Base-by-base conservation (phyloP, 2,888 invertebrate genomes). In the Elmis aenea region DNA sequence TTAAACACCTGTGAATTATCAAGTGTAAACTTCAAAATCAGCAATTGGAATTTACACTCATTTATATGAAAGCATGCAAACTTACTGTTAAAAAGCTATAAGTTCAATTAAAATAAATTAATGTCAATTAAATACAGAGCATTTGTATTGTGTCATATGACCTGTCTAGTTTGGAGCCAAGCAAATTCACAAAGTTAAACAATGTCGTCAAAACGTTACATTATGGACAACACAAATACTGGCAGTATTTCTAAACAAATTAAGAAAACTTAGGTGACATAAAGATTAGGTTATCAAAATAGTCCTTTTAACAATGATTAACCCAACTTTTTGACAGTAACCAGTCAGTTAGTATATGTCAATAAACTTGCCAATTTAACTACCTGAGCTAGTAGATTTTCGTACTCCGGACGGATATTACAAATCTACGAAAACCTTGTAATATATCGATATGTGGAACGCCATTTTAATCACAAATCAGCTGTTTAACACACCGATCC, bases 401-500 rank as follows among this genome's bases (percentile, higher is more conserved):
- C 23, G 26, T 23, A 6, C 13, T 18, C 5, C 5, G 18, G 8
- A 5, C 5, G 18, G 8, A 6, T 18, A 18, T 8, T 6, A 8
- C 18, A 5, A 8, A 18, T 5, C 5, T 8, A 18, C 18, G 5
- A 8, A 18, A 5, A 8, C 8, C 8, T 8, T 5, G 26, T 28
- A 25, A 31, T 28, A 30, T 27, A 33, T 42, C 26, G 38, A 31
- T 44, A 18, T 33, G 30, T 39, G 36, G 53, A 53, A 57, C 61
- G 62, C 65, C 65, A 65, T 65, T 59, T 63, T 62, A 31, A 49
- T 48, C 33, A 51, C 42, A 50, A 51, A 64, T 65, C 65, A 63
- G 64, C 64, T 65, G 64, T 60, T 61, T 51, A 46, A 37, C 43
- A 41, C 38, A 40, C n/a, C n/a, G n/a, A n/a, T n/a, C n/a, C n/a